Base-by-base conservation (phyloP, 2,888 invertebrate genomes). In the Drosophila kambysellisi region DNA sequence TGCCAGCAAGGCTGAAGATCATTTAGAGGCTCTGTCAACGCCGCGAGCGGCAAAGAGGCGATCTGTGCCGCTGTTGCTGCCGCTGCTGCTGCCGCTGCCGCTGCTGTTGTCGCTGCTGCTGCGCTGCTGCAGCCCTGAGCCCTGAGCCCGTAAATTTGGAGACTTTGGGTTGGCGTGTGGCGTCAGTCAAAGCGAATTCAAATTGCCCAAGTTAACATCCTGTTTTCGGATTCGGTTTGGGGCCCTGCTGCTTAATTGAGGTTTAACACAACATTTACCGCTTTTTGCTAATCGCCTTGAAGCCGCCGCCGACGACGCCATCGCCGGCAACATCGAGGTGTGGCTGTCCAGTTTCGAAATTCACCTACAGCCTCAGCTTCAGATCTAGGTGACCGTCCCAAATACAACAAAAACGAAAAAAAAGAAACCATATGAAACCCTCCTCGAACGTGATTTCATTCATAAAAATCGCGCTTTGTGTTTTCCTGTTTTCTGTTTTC, bases 231-330 rank as follows among this genome's bases (percentile, higher is more conserved):
- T 29, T 70, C 7, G n/a, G 63, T 73, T 68, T 80, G 72, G 76
- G 41, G 60, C 66, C 54, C 77, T 74, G 75, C 60, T 59, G 74
- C 91, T 88, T 91, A 91, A 91, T 91, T 91, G 90, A 89, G 89
- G 82, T 87, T 89, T 89, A 89, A 89, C 91, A 91, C 89, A 91
- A 85, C 91, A 91, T 91, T 91, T 91, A 91, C 89, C 91, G 91
- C 90, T 91, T 90, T 88, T 88, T 83, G 87, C 85, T 90, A 91
- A 91, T 90, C 89, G 84, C 83, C 88, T 86, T 85, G 89, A 88
- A 76, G 82, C 69, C 66, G 81, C 83, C 82, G 66, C 6, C 29
- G 54, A 9, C 15, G 61, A 25, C 37, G 37, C 46, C 46, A 46
- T 46, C 15, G 66, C 17, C 50, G 48, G 25, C 68, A 30, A 20